Evolutionary conservation across 2,888 invertebrate species (phyloP), one percentile per base, ranked within the genome.

Genomic region (Syritta pipiens): DNA sequence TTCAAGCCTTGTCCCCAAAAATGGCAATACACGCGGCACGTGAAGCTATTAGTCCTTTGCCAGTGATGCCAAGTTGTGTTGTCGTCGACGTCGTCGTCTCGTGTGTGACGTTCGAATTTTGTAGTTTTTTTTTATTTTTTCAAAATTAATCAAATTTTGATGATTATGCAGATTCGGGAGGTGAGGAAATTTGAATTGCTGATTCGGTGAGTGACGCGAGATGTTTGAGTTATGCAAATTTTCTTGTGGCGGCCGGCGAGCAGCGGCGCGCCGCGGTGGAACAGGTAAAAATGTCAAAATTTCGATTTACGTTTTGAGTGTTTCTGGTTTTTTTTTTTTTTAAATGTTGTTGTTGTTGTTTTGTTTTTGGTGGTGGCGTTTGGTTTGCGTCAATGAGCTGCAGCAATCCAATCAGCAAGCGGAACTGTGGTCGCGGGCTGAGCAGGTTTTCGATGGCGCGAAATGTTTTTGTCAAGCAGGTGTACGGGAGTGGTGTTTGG

Each of bases 41-140:
- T 74, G 79, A 74, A 74, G 44, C 72, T 68, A 79, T 79, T 79
- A 79, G 67, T 74, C 79, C 67, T 79, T 53, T 35, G 49, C 26
- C n/a, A n/a, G 7, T 24, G 19, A n/a, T n/a, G n/a, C n/a, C n/a
- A n/a, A n/a, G n/a, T n/a, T n/a, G n/a, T n/a, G n/a, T n/a, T n/a
- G n/a, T n/a, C n/a, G n/a, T n/a, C n/a, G n/a, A n/a, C n/a, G n/a
- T n/a, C n/a, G n/a, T n/a, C n/a, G n/a, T n/a, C n/a, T n/a, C n/a
- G n/a, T n/a, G n/a, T n/a, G n/a, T n/a, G n/a, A n/a, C n/a, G n/a
- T n/a, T n/a, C n/a, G n/a, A n/a, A n/a, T n/a, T n/a, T n/a, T n/a
- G n/a, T n/a, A n/a, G n/a, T n/a, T n/a, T n/a, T n/a, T n/a, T n/a
- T n/a, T n/a, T n/a, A n/a, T n/a, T n/a, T n/a, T n/a, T n/a, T n/a